Base-by-base conservation (phyloP, 2,113 vertebrate species). In the Phainopepla nitens region DNA sequence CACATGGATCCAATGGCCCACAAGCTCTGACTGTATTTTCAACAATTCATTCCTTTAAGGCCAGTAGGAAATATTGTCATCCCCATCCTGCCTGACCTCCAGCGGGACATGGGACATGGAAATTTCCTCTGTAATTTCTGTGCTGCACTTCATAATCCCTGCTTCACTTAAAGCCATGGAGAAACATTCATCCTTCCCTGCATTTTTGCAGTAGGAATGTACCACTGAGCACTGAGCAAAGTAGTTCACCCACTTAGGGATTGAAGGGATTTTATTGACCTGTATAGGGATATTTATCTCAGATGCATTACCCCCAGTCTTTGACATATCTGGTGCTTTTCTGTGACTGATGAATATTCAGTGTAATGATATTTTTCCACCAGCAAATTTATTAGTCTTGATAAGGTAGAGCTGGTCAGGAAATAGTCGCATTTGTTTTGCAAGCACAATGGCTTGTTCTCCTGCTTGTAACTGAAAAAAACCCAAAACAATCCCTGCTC, bases 391-490 rank as follows among this genome's bases (percentile, higher is more conserved):
- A 65, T 93, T 50, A 33, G 28, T 77, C 23, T 76, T 68, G 29
- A 82, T 41, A 25, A 35, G 24, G 60, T 60, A 66, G 51, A 87
- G 27, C 56, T 53, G 56, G 35, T 64, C 73, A 87, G 57, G 42
- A 78, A 89, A 84, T 4, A 53, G 69, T 76, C 92, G 86, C 36
- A 44, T 92, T 97, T 86, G 68, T 93, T 95, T 75, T 68, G 24
- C 45, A 64, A 69, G 44, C 28, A 13, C 28, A 69, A 51, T 31
- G 80, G 35, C 33, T 94, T 90, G 71, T 93, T 87, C 22, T 71
- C 35, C 50, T 58, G 33, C 39, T 88, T 82, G 69, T 51, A 64
- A 49, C 42, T 16, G 45, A 11, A 47, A 81, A 62, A 49, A 44
- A n/a, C n/a, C n/a, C n/a, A n/a, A n/a, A n/a, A n/a, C n/a, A n/a